Base-by-base conservation (phyloP, 2,888 invertebrate species). In the Drosophila colorata region DNA sequence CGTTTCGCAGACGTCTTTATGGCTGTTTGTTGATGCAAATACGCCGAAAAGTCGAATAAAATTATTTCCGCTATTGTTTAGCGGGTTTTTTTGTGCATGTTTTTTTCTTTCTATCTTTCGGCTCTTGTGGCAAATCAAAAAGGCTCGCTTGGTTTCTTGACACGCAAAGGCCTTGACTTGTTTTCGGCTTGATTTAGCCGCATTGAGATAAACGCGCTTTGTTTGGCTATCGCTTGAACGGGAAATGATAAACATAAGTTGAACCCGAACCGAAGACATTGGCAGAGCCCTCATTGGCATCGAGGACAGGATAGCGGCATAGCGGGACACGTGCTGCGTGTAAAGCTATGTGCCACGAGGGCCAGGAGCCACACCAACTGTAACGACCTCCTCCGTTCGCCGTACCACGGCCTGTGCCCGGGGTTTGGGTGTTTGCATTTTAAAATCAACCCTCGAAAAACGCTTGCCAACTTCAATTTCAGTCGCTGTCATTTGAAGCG, bases 391-490 rank as follows among this genome's bases (percentile, higher is more conserved):
- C 69, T 20, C 40, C 58, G 25, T n/a, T 31, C 16, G 14, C n/a
- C n/a, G 3, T 20, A 18, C 40, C 25, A 2, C 40, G 40, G 60
- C 53, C 58, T 23, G 41, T 4, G 16, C 61, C 46, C 49, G 18
- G 48, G 60, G 61, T 66, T 74, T 70, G 81, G 57, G 64, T 86
- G 87, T 83, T 78, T 83, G 84, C 87, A 83, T 83, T 86, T 83
- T 83, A 83, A 86, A 83, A 83, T 70, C 83, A 86, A 86, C 83
- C 83, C 83, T 80, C 84, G 68, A 74, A 86, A 80, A 83, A 68
- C 81, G 77, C 66, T 83, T 83, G 83, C 83, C 83, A 83, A 86
- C 87, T 86, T 83, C 83, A 83, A 83, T 83, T 80, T 81, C 87
- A 83, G 79, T 77, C 64, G 74, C 77, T 83, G 83, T 86, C 87